Evolutionary conservation across 2,797 vertebrate genomes (phyloP), one percentile per base, ranked within the genome.

Genomic region (Diplodus puntazzo): DNA sequence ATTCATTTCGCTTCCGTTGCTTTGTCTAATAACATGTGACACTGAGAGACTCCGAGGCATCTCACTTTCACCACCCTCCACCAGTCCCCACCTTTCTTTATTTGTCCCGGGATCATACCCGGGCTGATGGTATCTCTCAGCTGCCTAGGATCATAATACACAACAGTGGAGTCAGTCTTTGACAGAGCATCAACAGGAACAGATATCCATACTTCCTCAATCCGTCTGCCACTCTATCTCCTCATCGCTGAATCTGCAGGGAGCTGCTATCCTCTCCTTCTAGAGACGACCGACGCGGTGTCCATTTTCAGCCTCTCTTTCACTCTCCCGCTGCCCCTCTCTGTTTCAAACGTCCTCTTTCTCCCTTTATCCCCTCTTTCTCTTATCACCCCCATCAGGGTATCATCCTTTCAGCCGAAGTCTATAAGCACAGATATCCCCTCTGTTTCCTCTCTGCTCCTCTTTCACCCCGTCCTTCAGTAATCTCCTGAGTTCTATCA

Each of bases 331-430:
- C 81, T 54, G 8, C 48, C 73, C 70, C 69, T 89, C 84, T 89
- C 83, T 75, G 73, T 85, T 92, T 85, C 86, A 82, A 78, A 72
- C 77, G 87, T 86, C 82, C 82, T 86, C 87, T 67, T 83, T 58
- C 84, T 73, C 85, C 78, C 69, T 80, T 80, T 75, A 60, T 85
- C 63, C 82, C 74, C 69, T 74, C 78, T 59, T 84, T 85, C 79
- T 81, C 88, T 87, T 94, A 92, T 94, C 93, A 86, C 83, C 82
- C 77, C 80, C 77, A 94, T 93, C 92, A 75, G 81, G 77, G 86
- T 92, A 92, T 94, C 91, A 79, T 77, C 78, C 85, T 92, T 91
- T 87, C 89, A 89, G 89, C 76, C 65, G 55, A 71, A 75, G 88
- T 76, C 84, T 69, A 76, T 55, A 63, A 82, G 75, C 73, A 83